Conservation (phyloP, 2,888 invertebrate genomes). For the Lithophane leautieri region DNA sequence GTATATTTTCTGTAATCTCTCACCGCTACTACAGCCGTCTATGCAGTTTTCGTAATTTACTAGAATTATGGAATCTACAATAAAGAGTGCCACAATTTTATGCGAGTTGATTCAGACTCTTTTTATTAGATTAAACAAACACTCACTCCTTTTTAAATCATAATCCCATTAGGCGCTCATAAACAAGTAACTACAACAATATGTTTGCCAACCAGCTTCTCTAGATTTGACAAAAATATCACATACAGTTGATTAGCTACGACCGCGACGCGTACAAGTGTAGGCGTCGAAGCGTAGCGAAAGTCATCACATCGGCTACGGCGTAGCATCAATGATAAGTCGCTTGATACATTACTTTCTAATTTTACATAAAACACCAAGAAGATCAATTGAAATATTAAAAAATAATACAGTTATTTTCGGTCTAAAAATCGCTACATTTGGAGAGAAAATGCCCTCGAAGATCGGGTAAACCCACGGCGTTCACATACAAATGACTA, state of each 20-base stretch:
- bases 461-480: not conserved
- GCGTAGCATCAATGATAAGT: not conserved
- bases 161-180: not conserved
- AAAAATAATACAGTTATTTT: not conserved
- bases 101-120: not conserved
- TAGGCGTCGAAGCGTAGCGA: not conserved
- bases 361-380: not conserved
- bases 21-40: not conserved
- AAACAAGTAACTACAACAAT: not conserved
- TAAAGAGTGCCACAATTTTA: not conserved
- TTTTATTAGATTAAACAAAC: not conserved
- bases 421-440: not conserved
- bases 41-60: not conserved
- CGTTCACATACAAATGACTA: conserved; percentile 12
- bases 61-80: not conserved
- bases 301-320: not conserved
- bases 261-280: not conserved
- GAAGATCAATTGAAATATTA: not conserved
- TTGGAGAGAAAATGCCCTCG: not conserved
- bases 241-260: not conserved
- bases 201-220: not conserved
- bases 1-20: conserved; percentile 5
- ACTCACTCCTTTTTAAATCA: not conserved
- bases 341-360: not conserved
- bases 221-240: not conserved